phyloP scores from a whole-genome alignment of 1,140 invertebrate genomes.

The Drosophila serrata region DNA sequence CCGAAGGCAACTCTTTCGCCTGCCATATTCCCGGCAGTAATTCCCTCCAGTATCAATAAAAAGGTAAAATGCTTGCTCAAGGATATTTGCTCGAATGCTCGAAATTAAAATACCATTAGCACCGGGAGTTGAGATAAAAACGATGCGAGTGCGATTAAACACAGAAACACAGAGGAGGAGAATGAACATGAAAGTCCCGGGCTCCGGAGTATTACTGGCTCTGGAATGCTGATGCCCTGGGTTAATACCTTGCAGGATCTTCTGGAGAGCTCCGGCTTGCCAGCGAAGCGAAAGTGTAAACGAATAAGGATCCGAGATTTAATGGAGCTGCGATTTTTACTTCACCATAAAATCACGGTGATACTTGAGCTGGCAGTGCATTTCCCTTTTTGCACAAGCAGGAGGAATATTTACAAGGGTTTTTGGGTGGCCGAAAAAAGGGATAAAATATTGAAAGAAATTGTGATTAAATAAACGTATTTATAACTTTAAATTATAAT shows the following conservation, averaged over 20 bases:
- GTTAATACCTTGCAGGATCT: constrained; percentile 29
- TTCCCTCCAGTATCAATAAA: constrained; percentile 42
- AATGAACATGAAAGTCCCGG: background rate
- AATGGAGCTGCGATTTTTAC: constrained; percentile 33
- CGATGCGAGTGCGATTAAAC: constrained; percentile 41
- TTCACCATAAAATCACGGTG: constrained; percentile 10
- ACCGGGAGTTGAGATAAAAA: constrained; percentile 52
- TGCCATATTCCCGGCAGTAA: constrained; percentile 43
- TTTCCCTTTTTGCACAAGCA: background rate
- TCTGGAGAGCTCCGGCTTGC: background rate
- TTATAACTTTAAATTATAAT: background rate
- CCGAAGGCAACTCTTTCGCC: constrained; percentile 48
- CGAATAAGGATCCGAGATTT: constrained; percentile 42
- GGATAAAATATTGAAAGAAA: background rate
- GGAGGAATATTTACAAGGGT: background rate
- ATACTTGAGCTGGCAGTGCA: constrained; percentile 20
- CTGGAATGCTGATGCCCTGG: constrained; percentile 20
- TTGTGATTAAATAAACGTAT: background rate
- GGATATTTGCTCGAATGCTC: constrained; percentile 43
- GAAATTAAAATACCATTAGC: constrained; percentile 81
- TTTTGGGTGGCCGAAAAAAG: background rate
- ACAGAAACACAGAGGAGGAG: constrained; percentile 10
- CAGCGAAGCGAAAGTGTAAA: constrained; percentile 7
- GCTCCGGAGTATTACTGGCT: constrained; percentile 9
- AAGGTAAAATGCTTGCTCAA: constrained; percentile 37